Conservation (phyloP, 2,797 vertebrate genomes). For the Arremon aurantiirostris region DNA sequence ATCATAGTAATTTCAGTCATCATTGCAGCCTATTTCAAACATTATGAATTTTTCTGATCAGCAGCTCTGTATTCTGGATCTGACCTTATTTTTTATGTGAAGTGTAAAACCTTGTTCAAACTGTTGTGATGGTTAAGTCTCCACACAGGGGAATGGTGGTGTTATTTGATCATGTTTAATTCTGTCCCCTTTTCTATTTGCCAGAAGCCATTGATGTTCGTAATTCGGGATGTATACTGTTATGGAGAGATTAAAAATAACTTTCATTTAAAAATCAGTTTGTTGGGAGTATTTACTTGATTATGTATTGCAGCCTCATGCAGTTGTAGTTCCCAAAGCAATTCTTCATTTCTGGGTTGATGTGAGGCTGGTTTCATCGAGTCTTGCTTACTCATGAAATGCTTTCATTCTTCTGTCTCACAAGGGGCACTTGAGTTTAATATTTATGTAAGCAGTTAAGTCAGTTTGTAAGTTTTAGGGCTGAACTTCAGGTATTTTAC, state of each 20-base stretch:
- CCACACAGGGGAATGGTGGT: not conserved
- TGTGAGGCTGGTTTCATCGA: not conserved
- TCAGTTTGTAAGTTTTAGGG: not conserved
- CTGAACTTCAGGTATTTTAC: not conserved
- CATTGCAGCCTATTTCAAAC: not conserved
- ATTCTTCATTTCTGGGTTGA: not conserved
- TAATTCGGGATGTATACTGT: not conserved
- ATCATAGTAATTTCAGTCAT: not conserved
- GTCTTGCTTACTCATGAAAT: not conserved
- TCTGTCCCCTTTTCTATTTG: not conserved
- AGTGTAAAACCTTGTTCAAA: not conserved
- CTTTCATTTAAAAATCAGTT: not conserved
- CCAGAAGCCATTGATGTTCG: not conserved
- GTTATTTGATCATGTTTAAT: not conserved
- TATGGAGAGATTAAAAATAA: not conserved
- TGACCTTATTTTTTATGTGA: not conserved
- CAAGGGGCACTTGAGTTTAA: not conserved
- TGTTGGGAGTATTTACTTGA: not conserved
- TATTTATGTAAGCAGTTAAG: not conserved
- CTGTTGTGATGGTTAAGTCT: not conserved
- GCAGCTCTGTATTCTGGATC: not conserved
- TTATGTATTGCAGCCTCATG: not conserved
- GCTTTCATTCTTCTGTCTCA: not conserved
- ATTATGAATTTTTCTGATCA: not conserved
- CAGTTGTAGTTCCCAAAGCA: not conserved